Evolutionary conservation across 2,113 vertebrate genomes (phyloP).

Genomic region (Eclectus roratus): DNA sequence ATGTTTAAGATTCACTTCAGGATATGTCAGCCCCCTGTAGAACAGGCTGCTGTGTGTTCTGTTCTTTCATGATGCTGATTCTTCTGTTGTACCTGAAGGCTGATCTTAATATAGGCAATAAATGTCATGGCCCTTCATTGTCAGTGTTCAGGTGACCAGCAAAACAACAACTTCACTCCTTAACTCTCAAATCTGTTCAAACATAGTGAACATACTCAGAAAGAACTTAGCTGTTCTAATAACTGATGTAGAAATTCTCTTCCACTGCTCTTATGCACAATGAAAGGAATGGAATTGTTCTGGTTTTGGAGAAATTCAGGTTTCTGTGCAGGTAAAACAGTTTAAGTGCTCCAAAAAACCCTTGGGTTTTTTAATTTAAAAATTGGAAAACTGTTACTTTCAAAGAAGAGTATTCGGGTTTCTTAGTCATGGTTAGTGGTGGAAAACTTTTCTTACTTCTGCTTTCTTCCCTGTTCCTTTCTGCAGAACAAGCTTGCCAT

Average conservation of each 20-base stretch:
- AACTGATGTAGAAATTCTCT: background rate
- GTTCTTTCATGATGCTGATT: background rate
- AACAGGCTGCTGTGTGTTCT: background rate
- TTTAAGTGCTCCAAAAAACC: background rate
- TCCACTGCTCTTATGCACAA: background rate
- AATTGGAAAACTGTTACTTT: background rate
- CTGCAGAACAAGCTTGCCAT: conserved; percentile 87
- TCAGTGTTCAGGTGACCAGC: background rate
- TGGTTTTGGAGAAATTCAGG: background rate
- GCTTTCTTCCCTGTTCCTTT: background rate
- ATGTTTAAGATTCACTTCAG: background rate
- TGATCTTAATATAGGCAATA: background rate
- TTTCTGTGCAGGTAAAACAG: background rate
- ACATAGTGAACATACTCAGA: background rate
- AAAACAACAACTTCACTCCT: background rate
- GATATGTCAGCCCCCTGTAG: background rate
- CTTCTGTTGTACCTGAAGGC: background rate
- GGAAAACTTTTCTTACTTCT: background rate
- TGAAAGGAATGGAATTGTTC: background rate
- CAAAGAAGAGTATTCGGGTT: background rate
- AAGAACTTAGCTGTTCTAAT: background rate
- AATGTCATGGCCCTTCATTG: background rate
- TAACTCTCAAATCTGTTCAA: background rate
- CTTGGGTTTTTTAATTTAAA: background rate
- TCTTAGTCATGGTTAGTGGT: background rate